Conservation (phyloP, 2,113 vertebrate species). For the Bolborhynchus lineola region DNA sequence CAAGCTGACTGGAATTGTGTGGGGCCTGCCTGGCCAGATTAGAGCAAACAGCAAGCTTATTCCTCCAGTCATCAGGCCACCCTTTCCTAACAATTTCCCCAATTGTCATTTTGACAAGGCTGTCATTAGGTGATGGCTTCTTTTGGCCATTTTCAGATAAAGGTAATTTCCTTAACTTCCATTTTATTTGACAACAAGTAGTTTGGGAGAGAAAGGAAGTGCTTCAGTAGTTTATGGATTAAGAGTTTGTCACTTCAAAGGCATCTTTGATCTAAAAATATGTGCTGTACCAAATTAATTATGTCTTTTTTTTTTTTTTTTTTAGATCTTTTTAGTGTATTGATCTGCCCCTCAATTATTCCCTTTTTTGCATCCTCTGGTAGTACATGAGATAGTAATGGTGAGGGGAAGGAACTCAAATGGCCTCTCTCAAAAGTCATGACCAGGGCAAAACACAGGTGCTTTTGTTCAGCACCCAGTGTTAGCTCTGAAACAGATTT, state of each 20-base stretch:
- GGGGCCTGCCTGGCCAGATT: slow-evolving; percentile 74
- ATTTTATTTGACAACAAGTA: slow-evolving; percentile 81
- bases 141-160: slow-evolving; percentile 80
- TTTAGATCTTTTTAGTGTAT: slow-evolving; percentile 75
- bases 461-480: slow-evolving; percentile 62
- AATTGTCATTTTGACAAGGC: slow-evolving; percentile 80
- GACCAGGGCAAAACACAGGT: slow-evolving; percentile 72
- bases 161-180: slow-evolving; percentile 82
- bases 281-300: slow-evolving; percentile 84
- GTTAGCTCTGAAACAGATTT: not conserved
- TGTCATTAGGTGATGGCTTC: slow-evolving; percentile 82
- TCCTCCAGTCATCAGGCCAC: slow-evolving; percentile 68
- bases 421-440: slow-evolving; percentile 64
- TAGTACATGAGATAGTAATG: slow-evolving; percentile 22
- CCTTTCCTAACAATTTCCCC: slow-evolving; percentile 77
- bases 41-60: slow-evolving; percentile 73
- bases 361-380: slow-evolving; percentile 36
- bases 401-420: slow-evolving; percentile 34
- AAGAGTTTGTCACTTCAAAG: slow-evolving; percentile 81
- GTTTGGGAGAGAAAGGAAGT: slow-evolving; percentile 76
- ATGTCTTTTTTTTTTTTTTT: slow-evolving; percentile 42
- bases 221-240: slow-evolving; percentile 74
- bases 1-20: slow-evolving; percentile 73
- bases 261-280: slow-evolving; percentile 84
- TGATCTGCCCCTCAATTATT: slow-evolving; percentile 71